These are phyloP conservation scores for Sylvia atricapilla DNA, from an alignment of 2,113 vertebrate species.

Conservation along the genomic window DNA sequence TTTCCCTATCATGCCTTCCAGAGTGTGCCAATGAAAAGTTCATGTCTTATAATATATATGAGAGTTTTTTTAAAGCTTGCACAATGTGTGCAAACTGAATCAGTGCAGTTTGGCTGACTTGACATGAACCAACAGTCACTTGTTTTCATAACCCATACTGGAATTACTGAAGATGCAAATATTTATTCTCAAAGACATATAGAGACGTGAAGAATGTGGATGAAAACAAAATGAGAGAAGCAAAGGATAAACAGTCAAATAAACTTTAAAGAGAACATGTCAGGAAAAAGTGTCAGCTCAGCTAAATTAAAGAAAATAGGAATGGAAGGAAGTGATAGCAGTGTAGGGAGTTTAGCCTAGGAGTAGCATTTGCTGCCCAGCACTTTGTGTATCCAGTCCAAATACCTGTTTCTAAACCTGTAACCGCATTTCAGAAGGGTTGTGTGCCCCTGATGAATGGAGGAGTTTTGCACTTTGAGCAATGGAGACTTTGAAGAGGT, in stretches of 20 bases:
- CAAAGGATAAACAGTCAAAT: not conserved
- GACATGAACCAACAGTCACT: not conserved
- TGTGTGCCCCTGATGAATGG: accelerated
- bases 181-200: not conserved
- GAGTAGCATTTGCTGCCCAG: not conserved
- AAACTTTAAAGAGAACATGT: not conserved
- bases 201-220: not conserved
- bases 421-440: not conserved
- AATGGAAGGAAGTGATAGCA: not conserved
- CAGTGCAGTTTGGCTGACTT: not conserved
- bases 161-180: not conserved
- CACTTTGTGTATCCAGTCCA: accelerated
- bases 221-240: not conserved
- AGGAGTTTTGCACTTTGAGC: not conserved
- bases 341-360: not conserved
- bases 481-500: not conserved
- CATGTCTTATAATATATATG: not conserved
- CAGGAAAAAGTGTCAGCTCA: not conserved
- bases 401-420: not conserved
- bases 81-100: not conserved
- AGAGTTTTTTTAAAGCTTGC: not conserved
- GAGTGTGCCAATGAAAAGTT: not conserved
- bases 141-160: not conserved
- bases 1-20: not conserved
- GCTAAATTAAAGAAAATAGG: not conserved